phyloP scores from a whole-genome alignment of 2,797 vertebrate genomes.

The Chrosomus eos region DNA sequence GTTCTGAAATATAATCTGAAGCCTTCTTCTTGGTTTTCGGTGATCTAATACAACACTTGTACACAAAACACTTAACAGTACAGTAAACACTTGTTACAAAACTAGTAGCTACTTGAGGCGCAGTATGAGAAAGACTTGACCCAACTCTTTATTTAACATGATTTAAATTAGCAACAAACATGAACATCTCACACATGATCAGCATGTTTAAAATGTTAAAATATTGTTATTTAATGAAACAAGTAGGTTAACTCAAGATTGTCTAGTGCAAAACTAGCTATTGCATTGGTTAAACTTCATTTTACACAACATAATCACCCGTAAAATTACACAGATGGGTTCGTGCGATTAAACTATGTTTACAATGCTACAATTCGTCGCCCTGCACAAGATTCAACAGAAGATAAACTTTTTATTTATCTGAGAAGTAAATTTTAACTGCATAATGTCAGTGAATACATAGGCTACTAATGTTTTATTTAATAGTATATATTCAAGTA shows the following conservation, averaged over 20 bases:
- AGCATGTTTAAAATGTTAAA: not conserved
- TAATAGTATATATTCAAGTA: conserved; percentile 41
- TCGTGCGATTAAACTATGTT: not conserved
- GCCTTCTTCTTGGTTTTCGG: not conserved
- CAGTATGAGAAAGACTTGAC: not conserved
- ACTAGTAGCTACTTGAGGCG: not conserved
- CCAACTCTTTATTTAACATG: not conserved
- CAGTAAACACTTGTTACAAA: too few relatives aligned
- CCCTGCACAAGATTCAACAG: not conserved
- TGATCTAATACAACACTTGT: conserved; percentile 1
- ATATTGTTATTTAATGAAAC: not conserved
- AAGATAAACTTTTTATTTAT: not conserved
- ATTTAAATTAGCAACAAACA: not conserved
- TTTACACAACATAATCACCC: not conserved
- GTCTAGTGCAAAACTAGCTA: not conserved
- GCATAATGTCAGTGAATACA: not conserved
- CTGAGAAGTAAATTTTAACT: not conserved
- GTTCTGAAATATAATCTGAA: not conserved
- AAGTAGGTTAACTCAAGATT: not conserved
- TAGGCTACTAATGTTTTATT: not conserved
- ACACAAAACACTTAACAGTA: too few relatives aligned
- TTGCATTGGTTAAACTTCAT: not conserved
- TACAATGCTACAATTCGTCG: not conserved
- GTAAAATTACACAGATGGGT: not conserved
- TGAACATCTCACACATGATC: not conserved